A percentile compares a stretch with the other conserved stretches of the same genome.
Conservation (phyloP, 2,113 vertebrate genomes). For the Calyptommatus sinebrachiatus region DNA sequence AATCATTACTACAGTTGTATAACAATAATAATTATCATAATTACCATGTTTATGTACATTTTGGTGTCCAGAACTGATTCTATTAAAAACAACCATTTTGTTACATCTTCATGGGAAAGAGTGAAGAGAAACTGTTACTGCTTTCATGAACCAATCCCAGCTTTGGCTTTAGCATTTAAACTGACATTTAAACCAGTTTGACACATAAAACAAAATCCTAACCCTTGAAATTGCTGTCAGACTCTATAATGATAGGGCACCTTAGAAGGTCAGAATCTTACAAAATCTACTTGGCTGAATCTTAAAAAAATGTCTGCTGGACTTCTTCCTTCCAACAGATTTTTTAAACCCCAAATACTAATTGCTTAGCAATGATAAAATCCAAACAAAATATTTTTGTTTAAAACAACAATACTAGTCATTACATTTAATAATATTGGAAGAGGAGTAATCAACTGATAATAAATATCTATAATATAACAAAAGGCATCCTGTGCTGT, state of each 20-base stretch:
- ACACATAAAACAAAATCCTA: neutral
- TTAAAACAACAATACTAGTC: neutral
- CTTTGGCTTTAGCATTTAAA: neutral
- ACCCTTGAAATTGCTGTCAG: neutral
- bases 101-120: no score
- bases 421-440: neutral
- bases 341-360: constrained; percentile 11
- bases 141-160: neutral
- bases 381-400: constrained; percentile 2
- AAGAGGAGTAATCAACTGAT: neutral
- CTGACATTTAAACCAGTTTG: neutral
- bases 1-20: no score
- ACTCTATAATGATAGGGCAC: neutral
- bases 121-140: neutral
- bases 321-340: constrained; percentile 10
- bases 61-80: neutral
- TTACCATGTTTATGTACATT: no score
- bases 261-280: neutral
- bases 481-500: no score
- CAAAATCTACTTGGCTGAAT: neutral
- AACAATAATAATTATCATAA: no score
- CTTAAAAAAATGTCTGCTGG: constrained; percentile 1
- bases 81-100: neutral
- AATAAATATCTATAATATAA: no score
- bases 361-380: constrained; percentile 13